Evolutionary conservation across 2,113 vertebrate species (phyloP).

Genomic region (Centropus unirufus): DNA sequence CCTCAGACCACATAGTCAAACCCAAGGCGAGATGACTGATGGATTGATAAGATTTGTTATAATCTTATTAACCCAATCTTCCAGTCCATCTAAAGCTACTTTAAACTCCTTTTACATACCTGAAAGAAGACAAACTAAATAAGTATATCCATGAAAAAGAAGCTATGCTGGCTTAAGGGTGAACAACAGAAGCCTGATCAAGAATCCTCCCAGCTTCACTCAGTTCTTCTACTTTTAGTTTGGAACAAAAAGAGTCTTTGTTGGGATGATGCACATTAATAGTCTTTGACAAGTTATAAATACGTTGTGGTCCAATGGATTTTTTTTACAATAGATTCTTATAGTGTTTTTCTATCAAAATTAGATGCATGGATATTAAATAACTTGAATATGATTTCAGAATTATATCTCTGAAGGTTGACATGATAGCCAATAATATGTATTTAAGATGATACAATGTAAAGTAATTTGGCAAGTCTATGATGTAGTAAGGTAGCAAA

Average conservation of each 20-base stretch:
- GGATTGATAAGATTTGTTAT: conserved; percentile 58
- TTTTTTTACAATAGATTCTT: conserved; percentile 37
- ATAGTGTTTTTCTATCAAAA: conserved; percentile 40
- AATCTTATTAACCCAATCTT: conserved; percentile 71
- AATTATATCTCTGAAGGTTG: conserved; percentile 45
- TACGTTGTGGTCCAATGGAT: background rate
- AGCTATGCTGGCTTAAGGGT: conserved; percentile 12
- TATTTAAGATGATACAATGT: conserved; percentile 7
- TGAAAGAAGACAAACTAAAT: conserved; percentile 69
- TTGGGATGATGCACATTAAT: conserved; percentile 41
- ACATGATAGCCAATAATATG: conserved; percentile 29
- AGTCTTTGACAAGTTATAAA: conserved; percentile 19
- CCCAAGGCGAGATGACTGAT: conserved; percentile 13
- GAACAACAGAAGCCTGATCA: conserved; percentile 20
- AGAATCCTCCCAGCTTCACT: conserved; percentile 1
- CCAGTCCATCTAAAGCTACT: conserved; percentile 62
- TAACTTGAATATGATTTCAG: conserved; percentile 25
- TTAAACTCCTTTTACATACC: conserved; percentile 68
- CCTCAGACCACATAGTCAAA: background rate
- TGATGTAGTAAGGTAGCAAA: conserved; percentile 21
- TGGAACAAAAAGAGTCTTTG: conserved; percentile 28
- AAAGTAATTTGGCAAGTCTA: conserved; percentile 3
- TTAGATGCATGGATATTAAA: conserved; percentile 49
- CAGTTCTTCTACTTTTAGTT: background rate
- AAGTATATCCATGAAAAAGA: conserved; percentile 55